Conservation (phyloP, 53 echinoderm and acorn worm species). For the Paracentrotus lividus region DNA sequence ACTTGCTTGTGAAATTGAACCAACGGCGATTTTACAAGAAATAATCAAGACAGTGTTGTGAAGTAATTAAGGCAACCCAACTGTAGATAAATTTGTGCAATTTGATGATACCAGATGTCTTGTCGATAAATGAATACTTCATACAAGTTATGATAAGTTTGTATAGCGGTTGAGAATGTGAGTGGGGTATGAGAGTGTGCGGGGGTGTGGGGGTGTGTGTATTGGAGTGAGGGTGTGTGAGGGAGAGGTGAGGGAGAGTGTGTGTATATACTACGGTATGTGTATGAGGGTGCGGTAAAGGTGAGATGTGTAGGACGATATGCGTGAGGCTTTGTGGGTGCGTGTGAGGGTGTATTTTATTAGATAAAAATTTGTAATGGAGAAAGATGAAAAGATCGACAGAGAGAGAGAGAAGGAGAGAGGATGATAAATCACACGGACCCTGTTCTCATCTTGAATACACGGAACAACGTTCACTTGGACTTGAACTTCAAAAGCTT, state of each 20-base stretch:
- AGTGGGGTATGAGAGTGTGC: neutral
- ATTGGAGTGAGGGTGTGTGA: neutral
- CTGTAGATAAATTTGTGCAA: too few relatives aligned
- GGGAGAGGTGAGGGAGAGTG: neutral
- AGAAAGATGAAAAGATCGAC: neutral
- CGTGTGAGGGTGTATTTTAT: neutral
- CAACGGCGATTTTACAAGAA: too few relatives aligned
- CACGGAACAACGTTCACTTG: conserved; percentile 6
- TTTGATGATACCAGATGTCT: too few relatives aligned
- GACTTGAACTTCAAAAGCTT: conserved; percentile 19
- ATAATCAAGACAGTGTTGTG: too few relatives aligned
- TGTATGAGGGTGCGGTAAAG: neutral
- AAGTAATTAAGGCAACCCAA: too few relatives aligned
- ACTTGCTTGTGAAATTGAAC: too few relatives aligned
- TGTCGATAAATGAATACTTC: too few relatives aligned
- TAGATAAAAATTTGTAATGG: too few relatives aligned
- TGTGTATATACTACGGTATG: neutral
- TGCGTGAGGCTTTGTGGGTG: neutral
- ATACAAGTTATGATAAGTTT: too few relatives aligned
- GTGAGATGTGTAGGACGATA: too few relatives aligned
- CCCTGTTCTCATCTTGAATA: neutral
- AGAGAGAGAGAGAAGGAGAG: neutral
- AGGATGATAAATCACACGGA: neutral
- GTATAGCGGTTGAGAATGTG: neutral
- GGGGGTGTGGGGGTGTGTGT: neutral